Conservation (phyloP, 1,140 invertebrate species). For the Periplaneta americana region DNA sequence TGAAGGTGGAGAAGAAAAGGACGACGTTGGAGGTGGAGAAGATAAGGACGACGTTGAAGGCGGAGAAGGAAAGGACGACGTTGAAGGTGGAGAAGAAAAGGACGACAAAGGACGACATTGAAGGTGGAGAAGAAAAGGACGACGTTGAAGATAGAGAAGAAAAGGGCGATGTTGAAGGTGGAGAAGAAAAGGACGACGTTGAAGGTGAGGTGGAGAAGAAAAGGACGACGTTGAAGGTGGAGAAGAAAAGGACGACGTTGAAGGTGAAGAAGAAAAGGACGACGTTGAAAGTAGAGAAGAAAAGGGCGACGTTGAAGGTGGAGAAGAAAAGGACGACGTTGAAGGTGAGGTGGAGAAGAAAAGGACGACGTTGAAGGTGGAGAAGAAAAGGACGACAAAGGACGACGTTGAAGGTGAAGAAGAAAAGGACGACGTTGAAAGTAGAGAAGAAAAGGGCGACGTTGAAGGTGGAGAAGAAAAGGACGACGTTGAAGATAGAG, state of each 20-base stretch:
- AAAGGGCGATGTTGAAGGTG: too few species aligned
- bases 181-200: background rate
- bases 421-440: too few species aligned
- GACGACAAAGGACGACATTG: too few species aligned
- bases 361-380: background rate
- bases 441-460: too few species aligned
- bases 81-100: too few species aligned
- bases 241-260: background rate
- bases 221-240: background rate
- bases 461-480: too few species aligned
- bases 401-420: background rate
- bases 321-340: background rate
- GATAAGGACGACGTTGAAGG: too few species aligned
- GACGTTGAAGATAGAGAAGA: too few species aligned
- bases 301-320: background rate
- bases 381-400: background rate
- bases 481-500: too few species aligned
- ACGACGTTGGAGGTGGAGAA: too few species aligned
- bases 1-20: background rate
- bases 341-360: background rate
- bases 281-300: background rate
- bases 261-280: background rate
- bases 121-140: too few species aligned
- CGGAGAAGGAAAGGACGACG: too few species aligned
- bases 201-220: background rate